A percentile compares a stretch with the other conserved stretches of the same genome.
Conservation (phyloP, 2,888 invertebrate genomes). For the Metallyticus violacea region DNA sequence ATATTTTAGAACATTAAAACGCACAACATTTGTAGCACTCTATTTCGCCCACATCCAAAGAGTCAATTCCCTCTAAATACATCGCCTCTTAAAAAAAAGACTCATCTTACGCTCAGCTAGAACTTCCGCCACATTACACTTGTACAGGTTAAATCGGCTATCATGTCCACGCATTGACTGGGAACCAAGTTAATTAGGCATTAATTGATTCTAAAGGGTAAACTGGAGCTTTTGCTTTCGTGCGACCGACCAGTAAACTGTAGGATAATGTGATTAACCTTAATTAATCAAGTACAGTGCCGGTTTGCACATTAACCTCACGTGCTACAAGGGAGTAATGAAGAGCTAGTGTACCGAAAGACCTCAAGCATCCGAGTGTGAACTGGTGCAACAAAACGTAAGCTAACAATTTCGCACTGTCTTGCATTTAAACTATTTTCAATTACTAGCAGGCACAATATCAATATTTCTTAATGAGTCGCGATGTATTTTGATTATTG, state of each 20-base stretch:
- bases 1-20: too few relatives aligned
- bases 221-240: neutral
- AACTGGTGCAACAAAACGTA: neutral
- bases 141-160: neutral
- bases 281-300: neutral
- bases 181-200: neutral
- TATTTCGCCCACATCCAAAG: too few relatives aligned
- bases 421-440: neutral
- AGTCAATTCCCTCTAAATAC: too few relatives aligned
- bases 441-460: neutral
- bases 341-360: neutral
- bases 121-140: neutral
- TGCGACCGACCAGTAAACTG: too few relatives aligned
- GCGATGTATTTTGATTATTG: neutral
- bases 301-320: neutral
- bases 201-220: neutral
- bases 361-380: neutral
- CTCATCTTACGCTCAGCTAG: neutral
- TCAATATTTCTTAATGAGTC: neutral
- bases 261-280: neutral
- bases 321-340: neutral
- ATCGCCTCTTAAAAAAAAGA: too few relatives aligned
- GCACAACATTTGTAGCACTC: too few relatives aligned
- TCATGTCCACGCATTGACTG: neutral
- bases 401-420: neutral